Evolutionary conservation across 2,797 vertebrate species (phyloP).

Genomic region (Brachyalestes nurse): DNA sequence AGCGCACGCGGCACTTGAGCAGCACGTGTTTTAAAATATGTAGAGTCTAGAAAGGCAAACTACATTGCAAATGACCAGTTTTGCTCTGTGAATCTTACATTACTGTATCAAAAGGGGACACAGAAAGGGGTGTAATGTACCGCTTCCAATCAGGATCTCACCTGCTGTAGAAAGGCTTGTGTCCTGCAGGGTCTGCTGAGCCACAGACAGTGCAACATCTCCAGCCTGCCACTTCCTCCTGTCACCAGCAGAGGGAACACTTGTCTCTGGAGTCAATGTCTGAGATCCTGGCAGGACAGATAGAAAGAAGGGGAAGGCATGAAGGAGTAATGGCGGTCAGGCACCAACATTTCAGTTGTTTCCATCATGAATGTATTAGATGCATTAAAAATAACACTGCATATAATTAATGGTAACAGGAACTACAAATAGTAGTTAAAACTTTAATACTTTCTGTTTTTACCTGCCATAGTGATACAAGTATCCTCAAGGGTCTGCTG

Average conservation of each 20-base stretch:
- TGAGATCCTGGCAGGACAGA: slow-evolving; percentile 32
- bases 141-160: slow-evolving; percentile 57
- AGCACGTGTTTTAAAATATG: background rate
- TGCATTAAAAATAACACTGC: too few relatives aligned
- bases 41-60: background rate
- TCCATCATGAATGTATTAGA: too few relatives aligned
- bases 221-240: slow-evolving; percentile 83
- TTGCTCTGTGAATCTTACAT: background rate
- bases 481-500: slow-evolving; percentile 84
- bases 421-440: background rate
- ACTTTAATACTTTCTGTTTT: background rate
- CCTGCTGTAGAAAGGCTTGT: slow-evolving; percentile 73
- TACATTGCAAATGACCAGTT: background rate
- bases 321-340: background rate
- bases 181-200: slow-evolving; percentile 77
- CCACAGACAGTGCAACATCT: slow-evolving; percentile 75
- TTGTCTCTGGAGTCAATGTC: slow-evolving; percentile 62
- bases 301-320: background rate
- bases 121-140: background rate
- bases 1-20: too few relatives aligned
- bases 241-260: slow-evolving; percentile 65
- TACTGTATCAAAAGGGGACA: background rate
- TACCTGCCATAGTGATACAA: slow-evolving; percentile 60
- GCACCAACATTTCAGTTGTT: background rate
- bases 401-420: too few relatives aligned